Evolutionary conservation across 2,797 vertebrate species (phyloP), one percentile per base, ranked within the genome.

Genomic region (Argentina silus): DNA sequence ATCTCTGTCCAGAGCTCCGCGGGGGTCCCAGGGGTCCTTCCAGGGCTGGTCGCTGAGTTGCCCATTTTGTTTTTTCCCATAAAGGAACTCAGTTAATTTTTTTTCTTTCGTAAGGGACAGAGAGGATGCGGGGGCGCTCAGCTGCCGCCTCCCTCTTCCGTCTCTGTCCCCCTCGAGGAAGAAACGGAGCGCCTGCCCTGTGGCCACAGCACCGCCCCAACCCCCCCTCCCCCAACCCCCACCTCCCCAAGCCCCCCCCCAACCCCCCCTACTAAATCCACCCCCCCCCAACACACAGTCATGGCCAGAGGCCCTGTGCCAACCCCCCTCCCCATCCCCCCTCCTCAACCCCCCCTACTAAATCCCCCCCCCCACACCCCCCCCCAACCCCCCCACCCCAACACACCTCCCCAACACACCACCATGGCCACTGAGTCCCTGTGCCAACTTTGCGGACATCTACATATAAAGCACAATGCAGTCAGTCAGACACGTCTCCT

Each of bases 391-490:
- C 45, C 45, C 8, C 55, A 63, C 27, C 27, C 27, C 27, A 36
- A 36, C 27, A 1, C 27, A 36, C 27, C 27, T 36, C 27, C 27
- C 27, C 27, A 36, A 36, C 27, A 36, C 27, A 36, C 27, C 27
- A 4, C 27, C 27, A 36, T 36, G 27, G 27, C 27, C 42, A 59
- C 45, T 62, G 72, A 76, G 47, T 47, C 42, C 42, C 50, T 66
- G 63, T 74, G 73, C 84, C 83, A 81, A 55, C 70, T 57, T 50
- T 69, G 70, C 74, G 78, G 67, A 86, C 1, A 78, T 89, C 83
- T 88, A 88, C 86, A 82, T 83, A 85, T 88, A 85, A 73, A 81
- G 81, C 69, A 87, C 85, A 88, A 86, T 88, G 72, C 81, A 61
- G 45, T 55, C 69, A 66, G 27, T 36, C 17, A 3, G 17, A 19